Percentiles rank a stretch among this genome's conserved stretches.
phyloP scores from a whole-genome alignment of 2,113 vertebrate genomes.

The Psephotus haematonotus region DNA sequence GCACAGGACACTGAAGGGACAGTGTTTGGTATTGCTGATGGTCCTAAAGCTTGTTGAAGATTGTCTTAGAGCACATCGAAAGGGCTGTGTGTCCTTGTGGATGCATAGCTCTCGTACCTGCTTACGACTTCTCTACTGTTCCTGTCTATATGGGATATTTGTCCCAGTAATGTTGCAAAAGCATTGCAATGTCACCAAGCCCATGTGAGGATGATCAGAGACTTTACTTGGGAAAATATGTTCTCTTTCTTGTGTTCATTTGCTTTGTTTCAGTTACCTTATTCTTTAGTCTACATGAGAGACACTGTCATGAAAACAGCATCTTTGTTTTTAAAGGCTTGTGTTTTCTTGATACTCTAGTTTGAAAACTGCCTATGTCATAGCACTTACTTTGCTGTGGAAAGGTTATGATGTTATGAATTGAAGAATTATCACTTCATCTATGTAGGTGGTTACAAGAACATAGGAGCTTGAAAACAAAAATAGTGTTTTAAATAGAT shows the following conservation, averaged over 20 bases:
- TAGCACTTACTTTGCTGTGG: not conserved
- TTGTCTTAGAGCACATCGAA: not conserved
- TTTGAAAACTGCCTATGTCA: not conserved
- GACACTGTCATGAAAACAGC: not conserved
- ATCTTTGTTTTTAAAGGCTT: not conserved
- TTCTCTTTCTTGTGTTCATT: not conserved
- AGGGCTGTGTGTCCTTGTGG: not conserved
- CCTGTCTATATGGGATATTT: not conserved
- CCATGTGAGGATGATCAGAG: not conserved
- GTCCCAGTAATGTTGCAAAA: not conserved
- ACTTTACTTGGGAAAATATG: not conserved
- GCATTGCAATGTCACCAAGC: not conserved
- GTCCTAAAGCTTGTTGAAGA: not conserved
- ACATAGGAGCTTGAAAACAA: not conserved
- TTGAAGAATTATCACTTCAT: not conserved
- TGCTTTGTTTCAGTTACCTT: not conserved
- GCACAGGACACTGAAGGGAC: not conserved
- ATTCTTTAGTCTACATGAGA: not conserved
- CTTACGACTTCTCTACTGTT: not conserved
- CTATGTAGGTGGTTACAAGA: not conserved
- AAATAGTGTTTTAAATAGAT: not conserved
- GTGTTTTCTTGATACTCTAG: not conserved
- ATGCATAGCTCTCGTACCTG: not conserved
- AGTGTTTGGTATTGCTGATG: not conserved
- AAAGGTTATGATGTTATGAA: not conserved